Evolutionary conservation across 2,797 vertebrate species (phyloP).

Genomic region (Pelochelys cantorii): DNA sequence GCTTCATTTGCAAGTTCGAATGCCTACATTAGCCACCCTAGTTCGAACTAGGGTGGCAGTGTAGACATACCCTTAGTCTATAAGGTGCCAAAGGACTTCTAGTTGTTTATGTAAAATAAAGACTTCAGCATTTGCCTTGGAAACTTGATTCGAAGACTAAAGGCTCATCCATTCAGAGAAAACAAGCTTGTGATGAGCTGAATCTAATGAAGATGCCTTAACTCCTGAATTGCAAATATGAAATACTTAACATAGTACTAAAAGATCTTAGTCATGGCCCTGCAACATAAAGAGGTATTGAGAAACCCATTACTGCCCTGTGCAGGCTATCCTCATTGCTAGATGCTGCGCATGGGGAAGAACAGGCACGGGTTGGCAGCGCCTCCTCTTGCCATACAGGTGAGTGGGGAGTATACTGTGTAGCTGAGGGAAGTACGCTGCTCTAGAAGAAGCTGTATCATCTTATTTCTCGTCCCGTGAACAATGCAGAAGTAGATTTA

Average conservation of each 20-base stretch:
- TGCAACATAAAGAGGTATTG: not conserved
- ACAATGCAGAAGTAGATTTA: not conserved
- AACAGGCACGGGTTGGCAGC: not conserved
- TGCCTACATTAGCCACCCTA: too few relatives aligned
- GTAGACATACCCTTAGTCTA: too few relatives aligned
- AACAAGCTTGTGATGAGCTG: not conserved
- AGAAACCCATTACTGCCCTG: not conserved
- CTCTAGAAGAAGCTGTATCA: not conserved
- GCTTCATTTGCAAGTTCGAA: too few relatives aligned
- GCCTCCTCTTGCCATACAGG: not conserved
- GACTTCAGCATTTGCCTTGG: not conserved
- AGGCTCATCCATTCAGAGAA: not conserved
- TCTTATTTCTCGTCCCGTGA: not conserved
- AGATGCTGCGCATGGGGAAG: not conserved
- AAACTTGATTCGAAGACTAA: slow-evolving; percentile 8
- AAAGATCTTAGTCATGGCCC: not conserved
- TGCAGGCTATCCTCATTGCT: not conserved
- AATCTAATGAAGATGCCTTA: not conserved
- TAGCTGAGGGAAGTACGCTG: not conserved
- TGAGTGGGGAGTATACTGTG: not conserved
- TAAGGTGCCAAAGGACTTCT: too few relatives aligned
- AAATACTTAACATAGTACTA: not conserved
- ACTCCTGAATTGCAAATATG: not conserved
- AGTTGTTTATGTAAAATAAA: too few relatives aligned
- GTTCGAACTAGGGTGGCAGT: too few relatives aligned